Conservation (phyloP, 2,797 vertebrate species). For the Syndactyla subalaris region DNA sequence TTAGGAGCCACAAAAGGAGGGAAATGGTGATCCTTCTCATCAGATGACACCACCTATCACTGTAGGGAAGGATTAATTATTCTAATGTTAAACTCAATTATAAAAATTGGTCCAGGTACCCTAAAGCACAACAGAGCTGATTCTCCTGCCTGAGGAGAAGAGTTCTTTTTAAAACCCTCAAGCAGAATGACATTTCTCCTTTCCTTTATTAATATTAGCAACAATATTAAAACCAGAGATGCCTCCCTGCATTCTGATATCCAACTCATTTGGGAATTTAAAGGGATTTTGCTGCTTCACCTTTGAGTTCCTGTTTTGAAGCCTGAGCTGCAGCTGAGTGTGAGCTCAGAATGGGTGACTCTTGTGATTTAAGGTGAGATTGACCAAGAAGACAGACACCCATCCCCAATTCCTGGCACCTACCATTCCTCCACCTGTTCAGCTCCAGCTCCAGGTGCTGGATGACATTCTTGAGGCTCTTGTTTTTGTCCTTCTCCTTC, state of each 20-base stretch:
- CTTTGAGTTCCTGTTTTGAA: not conserved
- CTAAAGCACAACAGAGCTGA: not conserved
- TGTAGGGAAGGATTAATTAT: not conserved
- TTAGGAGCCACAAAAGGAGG: slow-evolving; percentile 33
- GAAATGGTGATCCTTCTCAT: not conserved
- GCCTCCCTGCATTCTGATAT: not conserved
- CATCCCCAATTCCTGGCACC: not conserved
- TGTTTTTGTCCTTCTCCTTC: slow-evolving; percentile 97
- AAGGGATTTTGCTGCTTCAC: not conserved
- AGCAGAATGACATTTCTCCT: not conserved
- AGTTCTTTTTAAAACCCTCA: not conserved
- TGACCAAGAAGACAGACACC: no score
- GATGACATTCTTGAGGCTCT: slow-evolving; percentile 91
- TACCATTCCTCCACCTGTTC: slow-evolving; percentile 94
- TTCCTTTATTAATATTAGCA: not conserved
- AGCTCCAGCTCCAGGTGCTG: slow-evolving; percentile 92
- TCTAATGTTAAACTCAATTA: not conserved
- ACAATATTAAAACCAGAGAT: not conserved
- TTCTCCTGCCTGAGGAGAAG: not conserved
- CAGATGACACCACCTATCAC: slow-evolving; percentile 9
- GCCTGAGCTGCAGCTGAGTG: rapidly evolving
- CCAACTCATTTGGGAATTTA: not conserved
- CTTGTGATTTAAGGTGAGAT: not conserved
- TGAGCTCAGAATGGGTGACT: not conserved
- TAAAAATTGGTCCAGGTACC: not conserved